These are phyloP conservation scores for Platanista minor DNA, from an alignment of 2,113 vertebrate species.

Conservation along the genomic window DNA sequence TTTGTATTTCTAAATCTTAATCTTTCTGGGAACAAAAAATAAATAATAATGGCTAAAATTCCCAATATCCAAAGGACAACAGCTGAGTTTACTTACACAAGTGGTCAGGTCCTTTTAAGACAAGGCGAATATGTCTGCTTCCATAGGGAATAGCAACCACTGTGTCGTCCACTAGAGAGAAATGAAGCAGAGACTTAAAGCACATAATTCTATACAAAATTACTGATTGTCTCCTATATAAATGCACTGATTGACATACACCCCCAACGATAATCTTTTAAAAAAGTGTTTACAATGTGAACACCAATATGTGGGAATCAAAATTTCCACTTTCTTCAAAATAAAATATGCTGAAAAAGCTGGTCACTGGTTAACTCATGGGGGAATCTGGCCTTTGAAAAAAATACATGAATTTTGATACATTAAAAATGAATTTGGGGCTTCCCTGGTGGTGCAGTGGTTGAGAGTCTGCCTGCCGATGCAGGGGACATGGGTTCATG, in stretches of 20 bases:
- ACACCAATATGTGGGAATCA: not conserved
- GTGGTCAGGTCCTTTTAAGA: slow-evolving; percentile 96
- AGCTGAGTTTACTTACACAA: slow-evolving; percentile 91
- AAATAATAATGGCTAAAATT: slow-evolving; percentile 31
- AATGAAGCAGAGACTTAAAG: slow-evolving; percentile 53
- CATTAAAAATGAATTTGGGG: not conserved
- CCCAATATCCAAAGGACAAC: not conserved
- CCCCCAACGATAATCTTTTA: not conserved
- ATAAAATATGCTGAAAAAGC: slow-evolving; percentile 20
- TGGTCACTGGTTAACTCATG: not conserved
- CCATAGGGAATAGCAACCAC: slow-evolving; percentile 92
- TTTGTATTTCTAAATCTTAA: slow-evolving; percentile 36
- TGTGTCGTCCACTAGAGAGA: slow-evolving; percentile 87
- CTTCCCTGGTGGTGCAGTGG: too few species aligned
- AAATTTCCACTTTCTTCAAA: not conserved
- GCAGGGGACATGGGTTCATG: too few species aligned
- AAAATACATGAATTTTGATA: not conserved
- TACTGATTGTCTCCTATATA: not conserved
- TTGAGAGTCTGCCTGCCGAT: too few species aligned
- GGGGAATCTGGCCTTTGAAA: not conserved
- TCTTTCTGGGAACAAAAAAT: slow-evolving; percentile 62
- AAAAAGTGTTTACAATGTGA: not conserved
- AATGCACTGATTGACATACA: not conserved
- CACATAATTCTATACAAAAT: not conserved
- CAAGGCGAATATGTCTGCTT: slow-evolving; percentile 92